Base-by-base conservation (phyloP, 1,140 invertebrate genomes). In the Chironomus tepperi region DNA sequence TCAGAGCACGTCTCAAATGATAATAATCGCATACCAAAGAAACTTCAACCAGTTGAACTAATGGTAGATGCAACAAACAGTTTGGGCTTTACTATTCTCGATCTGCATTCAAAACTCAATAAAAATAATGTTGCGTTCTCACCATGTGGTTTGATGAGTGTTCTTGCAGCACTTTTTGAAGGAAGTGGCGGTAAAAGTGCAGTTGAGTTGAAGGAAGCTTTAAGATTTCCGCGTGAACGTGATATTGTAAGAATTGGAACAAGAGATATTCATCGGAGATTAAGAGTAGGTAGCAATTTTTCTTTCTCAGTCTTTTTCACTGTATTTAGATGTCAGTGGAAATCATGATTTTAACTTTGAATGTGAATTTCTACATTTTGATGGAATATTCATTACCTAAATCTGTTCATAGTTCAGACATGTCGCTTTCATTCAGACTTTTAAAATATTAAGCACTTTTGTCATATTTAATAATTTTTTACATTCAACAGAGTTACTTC, bases 121-220 rank as follows among this genome's bases (percentile, higher is more conserved):
- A 86, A 87, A n/a, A 91, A 92, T 78, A 94, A 94, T 78, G 89
- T 93, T n/a, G 92, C 91, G 7, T 91, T 93, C 80, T 93, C 91
- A 0, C 91, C 92, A 3, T 91, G 92, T 43, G 91, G 91, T 0
- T 80, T 91, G 74, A 88, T 89, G 77, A 91, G 91, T 77, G 90
- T 93, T 9, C 81, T 93, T 64, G 86, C 91, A 19, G 90, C 91
- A 0, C 81, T 94, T 10, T 91, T 89, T 78, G 92, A 94, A 81
- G 92, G 91, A 24, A 86, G 91, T 0, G 83, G 87, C 24, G 90
- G 90, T 19, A 84, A 86, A 75, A 89, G 90, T 16, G 86, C 86
- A 24, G 84, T 86, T 24, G 90, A 94, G 80, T 89, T 94, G 43
- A 84, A 87, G 18, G 85, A 89, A 70, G 85, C 86, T 0, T 81